Base-by-base conservation (phyloP, 2,888 invertebrate species). In the Amiota mariae region DNA sequence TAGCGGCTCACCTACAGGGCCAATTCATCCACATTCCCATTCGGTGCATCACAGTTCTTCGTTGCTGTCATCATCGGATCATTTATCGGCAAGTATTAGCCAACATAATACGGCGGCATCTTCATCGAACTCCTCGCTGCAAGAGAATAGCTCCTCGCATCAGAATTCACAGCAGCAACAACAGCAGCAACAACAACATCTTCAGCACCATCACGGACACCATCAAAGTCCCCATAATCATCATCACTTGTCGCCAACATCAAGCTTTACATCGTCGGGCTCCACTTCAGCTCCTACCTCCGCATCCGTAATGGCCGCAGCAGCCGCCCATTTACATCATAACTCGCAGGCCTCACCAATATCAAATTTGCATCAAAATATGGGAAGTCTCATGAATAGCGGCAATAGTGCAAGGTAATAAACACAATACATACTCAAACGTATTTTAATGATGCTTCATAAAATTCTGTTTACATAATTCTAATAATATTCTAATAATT, bases 351-450 rank as follows among this genome's bases (percentile, higher is more conserved):
- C 89, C 20, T 89, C 90, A 78, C 87, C 90, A 80, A 89, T 90
- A 82, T 88, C 89, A 78, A 89, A 90, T 81, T 82, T 90, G 73
- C 90, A 90, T 77, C 90, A 90, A 77, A 90, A 90, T 54, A 89
- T 90, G 89, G 90, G 90, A 72, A 88, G 88, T 68, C 84, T 90
- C 47, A 90, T 90, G 90, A 90, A 90, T 82, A 89, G 88, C 73
- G 90, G 89, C 74, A 89, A 87, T 76, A 90, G 89, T 74, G 90
- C 90, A 81, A 89, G 90, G 89, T 90, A 80, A 83, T 82, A 78
- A 73, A 36, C 46, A 24, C 46, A 36, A 56, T 9, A 46, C 36
- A 63, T 10, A 12, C 6, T 3, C 54, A 24, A 24, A 24, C 54
- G 8, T 8, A 12, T 54, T 54, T n/a, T 12, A n/a, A n/a, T n/a